Evolutionary conservation across 2,797 vertebrate species (phyloP).

Genomic region (Columba guinea): DNA sequence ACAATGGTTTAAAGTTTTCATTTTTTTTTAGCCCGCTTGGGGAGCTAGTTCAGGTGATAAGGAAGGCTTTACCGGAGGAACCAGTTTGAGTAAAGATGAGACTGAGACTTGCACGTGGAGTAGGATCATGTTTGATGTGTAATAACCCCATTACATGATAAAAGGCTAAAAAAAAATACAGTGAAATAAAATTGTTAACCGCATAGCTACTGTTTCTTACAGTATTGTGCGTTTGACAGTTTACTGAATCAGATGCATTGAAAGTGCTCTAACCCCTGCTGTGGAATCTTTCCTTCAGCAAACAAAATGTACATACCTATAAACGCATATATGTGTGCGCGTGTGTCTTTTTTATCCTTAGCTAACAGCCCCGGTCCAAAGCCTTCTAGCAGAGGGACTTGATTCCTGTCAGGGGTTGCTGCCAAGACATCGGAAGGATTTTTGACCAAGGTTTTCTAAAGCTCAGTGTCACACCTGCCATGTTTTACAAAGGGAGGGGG

Average conservation of each 20-base stretch:
- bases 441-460: constrained; percentile 99
- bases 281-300: constrained; percentile 88
- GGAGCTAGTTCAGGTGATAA: constrained; percentile 74
- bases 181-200: constrained; percentile 76
- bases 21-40: constrained; percentile 68
- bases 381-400: constrained; percentile 84
- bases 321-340: constrained; percentile 31
- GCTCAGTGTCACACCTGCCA: constrained; percentile 99
- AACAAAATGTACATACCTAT: constrained; percentile 74
- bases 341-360: constrained; percentile 79
- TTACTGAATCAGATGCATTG: constrained; percentile 52
- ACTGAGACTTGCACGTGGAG: constrained; percentile 46
- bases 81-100: constrained; percentile 73
- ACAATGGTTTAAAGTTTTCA: constrained; percentile 61
- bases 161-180: constrained; percentile 50
- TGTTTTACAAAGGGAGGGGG: constrained; percentile 81
- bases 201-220: constrained; percentile 62
- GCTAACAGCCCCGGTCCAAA: constrained; percentile 85
- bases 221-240: constrained; percentile 75
- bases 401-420: constrained; percentile 89
- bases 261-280: constrained; percentile 90
- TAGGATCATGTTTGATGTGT: constrained; percentile 52
- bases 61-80: constrained; percentile 85
- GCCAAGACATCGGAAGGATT: constrained; percentile 97
- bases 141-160: constrained; percentile 29